Evolutionary conservation across 2,888 invertebrate species (phyloP).

Genomic region (Sesia bembeciformis): DNA sequence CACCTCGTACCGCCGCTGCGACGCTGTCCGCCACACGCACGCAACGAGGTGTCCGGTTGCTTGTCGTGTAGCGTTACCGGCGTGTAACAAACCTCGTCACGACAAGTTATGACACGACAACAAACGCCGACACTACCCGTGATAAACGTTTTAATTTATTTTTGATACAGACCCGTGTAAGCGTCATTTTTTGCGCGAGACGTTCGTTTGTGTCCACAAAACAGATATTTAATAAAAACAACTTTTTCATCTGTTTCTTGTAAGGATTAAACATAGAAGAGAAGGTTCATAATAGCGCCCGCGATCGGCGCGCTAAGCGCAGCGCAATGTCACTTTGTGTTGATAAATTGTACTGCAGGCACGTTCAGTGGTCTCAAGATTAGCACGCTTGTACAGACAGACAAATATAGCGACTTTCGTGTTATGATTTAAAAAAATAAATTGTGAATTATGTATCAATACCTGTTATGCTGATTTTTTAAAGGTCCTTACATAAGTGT

Average conservation of each 20-base stretch:
- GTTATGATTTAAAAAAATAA: too few species aligned
- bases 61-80: slow-evolving; percentile 43
- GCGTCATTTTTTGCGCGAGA: slow-evolving; percentile 4
- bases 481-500: too few species aligned
- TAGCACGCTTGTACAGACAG: too few species aligned
- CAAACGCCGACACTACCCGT: slow-evolving; percentile 44
- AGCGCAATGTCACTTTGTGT: too few species aligned
- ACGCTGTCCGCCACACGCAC: slow-evolving; percentile 22
- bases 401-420: too few species aligned
- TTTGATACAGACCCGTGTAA: slow-evolving; percentile 24
- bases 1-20: background rate
- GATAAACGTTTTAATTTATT: slow-evolving; percentile 39
- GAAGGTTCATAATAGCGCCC: too few species aligned
- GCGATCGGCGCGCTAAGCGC: too few species aligned
- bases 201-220: background rate
- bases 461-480: too few species aligned
- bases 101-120: slow-evolving; percentile 63
- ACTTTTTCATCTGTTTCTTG: background rate
- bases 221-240: slow-evolving; percentile 2
- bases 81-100: slow-evolving; percentile 43
- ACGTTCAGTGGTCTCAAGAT: too few species aligned
- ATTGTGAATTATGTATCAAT: too few species aligned
- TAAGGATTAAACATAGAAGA: background rate
- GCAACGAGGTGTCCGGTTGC: slow-evolving; percentile 55
- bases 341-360: too few species aligned